Conservation (phyloP, 2,888 invertebrate genomes). For the Cybosia mesomella region DNA sequence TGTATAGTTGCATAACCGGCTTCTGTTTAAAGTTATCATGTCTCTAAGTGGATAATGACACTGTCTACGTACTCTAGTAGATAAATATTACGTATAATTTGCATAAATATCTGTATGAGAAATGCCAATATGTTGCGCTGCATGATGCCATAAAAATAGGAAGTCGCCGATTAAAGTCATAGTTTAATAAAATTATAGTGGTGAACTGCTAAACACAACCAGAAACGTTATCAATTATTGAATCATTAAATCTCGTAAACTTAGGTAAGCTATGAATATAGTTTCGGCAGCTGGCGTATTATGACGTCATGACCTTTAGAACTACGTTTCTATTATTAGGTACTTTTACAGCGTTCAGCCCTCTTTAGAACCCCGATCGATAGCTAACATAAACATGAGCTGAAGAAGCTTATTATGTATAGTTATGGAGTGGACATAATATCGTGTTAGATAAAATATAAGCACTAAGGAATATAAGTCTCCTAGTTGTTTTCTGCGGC, state of each 20-base stretch:
- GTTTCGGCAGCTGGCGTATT: not conserved
- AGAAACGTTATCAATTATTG: not conserved
- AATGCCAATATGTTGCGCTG: no score
- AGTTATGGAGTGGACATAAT: not conserved
- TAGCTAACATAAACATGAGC: not conserved
- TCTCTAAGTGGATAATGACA: no score
- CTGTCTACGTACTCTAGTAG: no score
- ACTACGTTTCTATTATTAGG: not conserved
- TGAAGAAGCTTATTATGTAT: not conserved
- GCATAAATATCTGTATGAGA: no score
- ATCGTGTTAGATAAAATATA: not conserved
- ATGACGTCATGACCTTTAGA: slow-evolving; percentile 4
- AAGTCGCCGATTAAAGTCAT: no score
- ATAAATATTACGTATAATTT: no score
- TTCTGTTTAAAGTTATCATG: no score
- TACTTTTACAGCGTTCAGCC: not conserved
- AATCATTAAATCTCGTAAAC: not conserved
- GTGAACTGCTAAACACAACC: not conserved
- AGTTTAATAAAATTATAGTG: not conserved
- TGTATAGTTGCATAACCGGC: no score
- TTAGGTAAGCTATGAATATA: not conserved
- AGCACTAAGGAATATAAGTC: not conserved
- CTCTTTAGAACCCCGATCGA: not conserved
- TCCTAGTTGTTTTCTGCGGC: no score
- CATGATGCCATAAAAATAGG: no score